Evolutionary conservation across 2,113 vertebrate species (phyloP).

Genomic region (Hystrix brachyura): DNA sequence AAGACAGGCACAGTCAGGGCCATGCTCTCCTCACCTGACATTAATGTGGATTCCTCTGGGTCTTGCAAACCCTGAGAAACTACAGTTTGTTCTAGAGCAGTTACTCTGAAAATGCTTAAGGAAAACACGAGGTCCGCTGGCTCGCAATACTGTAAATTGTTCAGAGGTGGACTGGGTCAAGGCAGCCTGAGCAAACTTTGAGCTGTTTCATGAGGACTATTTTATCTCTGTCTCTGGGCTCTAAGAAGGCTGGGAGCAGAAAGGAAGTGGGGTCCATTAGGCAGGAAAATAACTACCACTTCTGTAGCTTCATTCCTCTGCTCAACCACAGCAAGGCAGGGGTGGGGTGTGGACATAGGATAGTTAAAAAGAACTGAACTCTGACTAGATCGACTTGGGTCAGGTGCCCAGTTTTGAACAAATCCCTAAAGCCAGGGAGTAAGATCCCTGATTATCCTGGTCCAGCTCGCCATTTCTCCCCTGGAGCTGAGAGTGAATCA

Average conservation of each 20-base stretch:
- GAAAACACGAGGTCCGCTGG: background rate
- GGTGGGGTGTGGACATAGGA: background rate
- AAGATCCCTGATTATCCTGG: background rate
- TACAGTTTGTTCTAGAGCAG: background rate
- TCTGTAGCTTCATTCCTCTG: background rate
- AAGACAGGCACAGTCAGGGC: background rate
- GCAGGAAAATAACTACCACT: background rate
- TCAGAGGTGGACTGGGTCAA: background rate
- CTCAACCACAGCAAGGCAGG: background rate
- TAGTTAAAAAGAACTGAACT: background rate
- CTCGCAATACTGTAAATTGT: background rate
- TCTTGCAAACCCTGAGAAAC: constrained; percentile 12
- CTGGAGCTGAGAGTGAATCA: background rate
- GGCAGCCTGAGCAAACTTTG: background rate
- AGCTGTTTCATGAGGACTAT: background rate
- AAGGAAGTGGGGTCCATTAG: background rate
- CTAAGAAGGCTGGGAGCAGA: background rate
- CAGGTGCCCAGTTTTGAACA: background rate
- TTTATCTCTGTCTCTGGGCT: background rate
- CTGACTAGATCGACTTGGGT: background rate
- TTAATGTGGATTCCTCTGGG: background rate
- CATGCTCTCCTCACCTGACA: background rate
- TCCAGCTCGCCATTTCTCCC: background rate
- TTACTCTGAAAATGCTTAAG: background rate
- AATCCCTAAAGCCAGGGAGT: background rate